Evolutionary conservation across 2,113 vertebrate species (phyloP).

Genomic region (Sinocyclocheilus anophthalmus): DNA sequence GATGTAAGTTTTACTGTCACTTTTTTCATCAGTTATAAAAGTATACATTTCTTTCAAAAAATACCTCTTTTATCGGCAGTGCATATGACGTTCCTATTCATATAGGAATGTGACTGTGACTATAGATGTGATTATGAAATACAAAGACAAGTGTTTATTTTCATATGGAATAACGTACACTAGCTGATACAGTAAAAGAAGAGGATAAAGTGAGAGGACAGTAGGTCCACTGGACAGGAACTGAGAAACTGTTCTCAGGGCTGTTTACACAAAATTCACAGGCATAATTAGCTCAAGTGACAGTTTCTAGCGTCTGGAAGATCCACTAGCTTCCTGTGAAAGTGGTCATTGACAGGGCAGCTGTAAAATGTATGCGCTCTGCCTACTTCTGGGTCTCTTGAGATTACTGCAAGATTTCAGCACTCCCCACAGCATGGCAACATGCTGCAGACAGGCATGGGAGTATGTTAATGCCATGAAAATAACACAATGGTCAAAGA

Average conservation of each 20-base stretch:
- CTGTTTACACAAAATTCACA: neutral
- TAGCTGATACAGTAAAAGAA: neutral
- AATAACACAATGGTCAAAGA: slow-evolving; percentile 10
- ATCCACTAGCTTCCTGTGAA: slow-evolving; percentile 17
- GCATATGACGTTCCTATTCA: neutral
- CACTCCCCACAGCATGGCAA: slow-evolving; percentile 4
- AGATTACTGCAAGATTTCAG: slow-evolving; percentile 29
- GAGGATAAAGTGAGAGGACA: neutral
- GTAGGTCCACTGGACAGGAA: neutral
- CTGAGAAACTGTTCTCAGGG: neutral
- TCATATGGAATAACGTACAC: neutral
- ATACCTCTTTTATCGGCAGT: neutral
- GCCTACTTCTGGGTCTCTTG: neutral
- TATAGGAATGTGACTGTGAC: neutral
- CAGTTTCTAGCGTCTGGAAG: neutral
- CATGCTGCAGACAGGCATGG: slow-evolving; percentile 3
- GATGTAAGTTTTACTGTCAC: no score
- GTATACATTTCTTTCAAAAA: no score
- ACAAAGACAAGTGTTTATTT: neutral
- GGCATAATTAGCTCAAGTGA: slow-evolving; percentile 18
- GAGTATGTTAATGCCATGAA: neutral
- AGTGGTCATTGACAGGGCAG: slow-evolving; percentile 25
- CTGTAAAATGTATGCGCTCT: slow-evolving; percentile 50
- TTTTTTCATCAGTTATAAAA: no score
- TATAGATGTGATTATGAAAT: neutral